phyloP scores from a whole-genome alignment of 1,140 invertebrate species.

The Trichogramma pretiosum region DNA sequence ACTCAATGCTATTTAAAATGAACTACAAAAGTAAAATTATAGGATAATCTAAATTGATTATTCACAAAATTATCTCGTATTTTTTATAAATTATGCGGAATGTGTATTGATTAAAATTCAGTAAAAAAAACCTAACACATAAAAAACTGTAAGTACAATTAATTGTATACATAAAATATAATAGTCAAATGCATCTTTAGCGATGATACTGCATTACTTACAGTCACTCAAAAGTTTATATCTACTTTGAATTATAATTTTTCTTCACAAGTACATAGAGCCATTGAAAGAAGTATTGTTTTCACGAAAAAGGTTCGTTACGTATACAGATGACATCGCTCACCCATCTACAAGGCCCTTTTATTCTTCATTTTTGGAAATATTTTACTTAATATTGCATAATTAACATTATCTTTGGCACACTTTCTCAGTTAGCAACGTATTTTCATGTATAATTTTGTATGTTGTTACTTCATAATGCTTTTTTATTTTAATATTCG shows the following conservation, averaged over 20 bases:
- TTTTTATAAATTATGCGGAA: conserved; percentile 15
- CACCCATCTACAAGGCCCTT: conserved; percentile 31
- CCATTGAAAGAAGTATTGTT: no score
- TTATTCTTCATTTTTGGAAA: conserved; percentile 10
- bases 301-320: no score
- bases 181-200: conserved; percentile 8
- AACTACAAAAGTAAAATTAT: conserved; percentile 15
- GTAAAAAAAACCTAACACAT: conserved; percentile 2
- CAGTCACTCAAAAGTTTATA: no score
- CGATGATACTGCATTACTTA: no score
- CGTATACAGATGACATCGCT: conserved; percentile 28
- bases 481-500: no score
- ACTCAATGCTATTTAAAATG: no score
- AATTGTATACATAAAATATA: conserved; percentile 2
- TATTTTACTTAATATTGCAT: conserved; percentile 4
- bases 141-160: conserved; percentile 15
- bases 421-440: neutral
- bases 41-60: no score
- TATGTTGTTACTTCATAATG: no score
- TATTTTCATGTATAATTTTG: no score
- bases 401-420: conserved; percentile 15
- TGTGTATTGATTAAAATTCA: conserved; percentile 11
- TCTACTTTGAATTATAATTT: neutral
- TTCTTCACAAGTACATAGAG: neutral
- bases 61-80: no score